These are phyloP conservation scores for Cecropterus lyciades DNA, from an alignment of 1,140 invertebrate species.

Conservation along the genomic window DNA sequence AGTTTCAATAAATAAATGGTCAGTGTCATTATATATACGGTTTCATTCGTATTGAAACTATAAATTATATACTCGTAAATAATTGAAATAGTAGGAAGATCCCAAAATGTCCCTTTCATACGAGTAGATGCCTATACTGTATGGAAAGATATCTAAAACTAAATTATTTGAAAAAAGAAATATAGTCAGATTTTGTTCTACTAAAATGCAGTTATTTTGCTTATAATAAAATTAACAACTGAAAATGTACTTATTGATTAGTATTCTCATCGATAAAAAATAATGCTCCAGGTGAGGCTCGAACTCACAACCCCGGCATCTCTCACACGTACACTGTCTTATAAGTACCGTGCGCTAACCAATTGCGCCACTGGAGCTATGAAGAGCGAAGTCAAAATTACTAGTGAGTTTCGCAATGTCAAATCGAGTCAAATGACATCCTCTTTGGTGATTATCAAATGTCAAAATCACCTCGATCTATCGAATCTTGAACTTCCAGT, in stretches of 20 bases:
- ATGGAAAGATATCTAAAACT: no score
- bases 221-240: no score
- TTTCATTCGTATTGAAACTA: no score
- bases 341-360: slow-evolving; percentile 99
- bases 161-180: no score
- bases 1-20: no score
- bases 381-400: slow-evolving; percentile 45
- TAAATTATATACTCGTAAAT: no score
- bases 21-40: no score
- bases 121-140: no score
- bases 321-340: slow-evolving; percentile 94
- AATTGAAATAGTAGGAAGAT: no score
- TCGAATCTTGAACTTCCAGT: neutral
- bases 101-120: no score
- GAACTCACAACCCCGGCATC: slow-evolving; percentile 98
- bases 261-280: slow-evolving; percentile 45
- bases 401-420: slow-evolving; percentile 29
- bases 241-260: neutral
- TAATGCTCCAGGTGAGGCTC: slow-evolving; percentile 96
- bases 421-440: slow-evolving; percentile 55
- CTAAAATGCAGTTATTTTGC: no score
- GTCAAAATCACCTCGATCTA: slow-evolving; percentile 42
- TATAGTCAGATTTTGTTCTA: no score
- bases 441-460: slow-evolving; percentile 49
- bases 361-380: slow-evolving; percentile 97